Base-by-base conservation (phyloP, 2,888 invertebrate species). In the Eristalis tenax region DNA sequence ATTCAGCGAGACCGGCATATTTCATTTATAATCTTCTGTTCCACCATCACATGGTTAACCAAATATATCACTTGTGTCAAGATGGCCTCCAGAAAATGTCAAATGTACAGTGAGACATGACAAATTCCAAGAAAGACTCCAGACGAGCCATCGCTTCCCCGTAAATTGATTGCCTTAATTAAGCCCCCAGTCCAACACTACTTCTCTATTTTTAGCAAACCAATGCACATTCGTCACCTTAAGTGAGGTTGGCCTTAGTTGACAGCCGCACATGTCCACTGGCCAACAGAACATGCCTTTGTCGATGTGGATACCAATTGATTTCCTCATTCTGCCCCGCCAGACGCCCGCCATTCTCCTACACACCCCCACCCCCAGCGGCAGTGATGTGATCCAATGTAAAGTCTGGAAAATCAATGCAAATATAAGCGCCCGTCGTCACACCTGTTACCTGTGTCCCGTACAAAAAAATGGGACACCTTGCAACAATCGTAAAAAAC, bases 401-500 rank as follows among this genome's bases (percentile, higher is more conserved):
- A 66, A 75, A 66, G 59, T 68, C 61, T 77, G 61, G 15, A 61
- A 75, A 77, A 77, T 61, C 69, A 69, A 77, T 77, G 77, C 61
- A 77, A 68, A 69, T 69, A 69, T 61, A 61, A 22, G 57, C 61
- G 26, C 11, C 23, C 61, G 32, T 11, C 18, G 35, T 40, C 68
- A 50, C 77, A 77, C 77, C 77, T 77, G 77, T 77, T 77, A 77
- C 69, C 61, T 2, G 59, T 13, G 4, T 61, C 5, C 50, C 66
- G 40, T 69, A 43, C n/a, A 38, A 77, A 61, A 59, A n/a, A 28
- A 4, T 18, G 23, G 57, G 6, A 65, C 5, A 35, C 35, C 32
- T n/a, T 32, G 26, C 23, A 23, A 56, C 22, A 13, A 38, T 13
- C 68, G 43, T 68, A 63, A 77, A 77, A 61, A 57, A 35, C 38